Evolutionary conservation across 2,797 vertebrate genomes (phyloP).

Genomic region (Dendrocincla fuliginosa): DNA sequence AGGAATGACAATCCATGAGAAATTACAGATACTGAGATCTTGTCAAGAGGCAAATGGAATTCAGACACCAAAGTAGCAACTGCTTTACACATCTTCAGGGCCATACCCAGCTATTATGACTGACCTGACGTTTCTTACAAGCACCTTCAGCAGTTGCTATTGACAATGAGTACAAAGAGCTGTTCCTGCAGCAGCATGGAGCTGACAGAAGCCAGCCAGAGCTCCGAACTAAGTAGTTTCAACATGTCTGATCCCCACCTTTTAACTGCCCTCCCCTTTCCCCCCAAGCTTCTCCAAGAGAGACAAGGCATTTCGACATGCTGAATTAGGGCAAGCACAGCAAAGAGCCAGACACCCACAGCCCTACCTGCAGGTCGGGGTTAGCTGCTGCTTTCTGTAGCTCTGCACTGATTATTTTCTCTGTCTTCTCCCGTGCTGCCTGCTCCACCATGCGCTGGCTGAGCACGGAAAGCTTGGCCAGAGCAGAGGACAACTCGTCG

Average conservation of each 20-base stretch:
- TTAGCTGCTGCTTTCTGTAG: constrained; percentile 97
- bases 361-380: constrained; percentile 91
- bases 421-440: constrained; percentile 95
- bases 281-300: background rate
- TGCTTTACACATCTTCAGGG: background rate
- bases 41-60: background rate
- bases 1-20: background rate
- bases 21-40: background rate
- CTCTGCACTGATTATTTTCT: constrained; percentile 98
- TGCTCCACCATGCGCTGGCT: constrained; percentile 99
- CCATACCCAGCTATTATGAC: background rate
- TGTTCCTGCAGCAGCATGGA: background rate
- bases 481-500: constrained; percentile 92
- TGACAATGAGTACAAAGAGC: background rate
- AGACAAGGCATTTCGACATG: background rate
- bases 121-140: background rate
- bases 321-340: background rate
- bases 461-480: constrained; percentile 96
- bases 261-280: background rate
- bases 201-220: background rate
- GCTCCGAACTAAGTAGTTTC: background rate
- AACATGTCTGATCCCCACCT: background rate
- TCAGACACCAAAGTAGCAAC: background rate
- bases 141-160: background rate
- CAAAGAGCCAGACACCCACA: background rate